Evolutionary conservation across 2,797 vertebrate species (phyloP).

Genomic region (Hydrocynus forskahlii): DNA sequence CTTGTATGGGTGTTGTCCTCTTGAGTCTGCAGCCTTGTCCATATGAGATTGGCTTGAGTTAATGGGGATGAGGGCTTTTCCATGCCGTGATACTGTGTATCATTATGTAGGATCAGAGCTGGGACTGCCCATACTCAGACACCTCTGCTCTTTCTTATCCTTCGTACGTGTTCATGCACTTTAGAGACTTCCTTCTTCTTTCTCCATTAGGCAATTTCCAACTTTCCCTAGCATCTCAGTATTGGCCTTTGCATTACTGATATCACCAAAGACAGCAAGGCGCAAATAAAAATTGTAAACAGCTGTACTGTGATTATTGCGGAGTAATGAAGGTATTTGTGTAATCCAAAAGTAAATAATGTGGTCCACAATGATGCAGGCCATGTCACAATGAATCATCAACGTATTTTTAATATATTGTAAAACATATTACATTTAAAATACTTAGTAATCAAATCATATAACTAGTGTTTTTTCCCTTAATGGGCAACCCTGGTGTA

Average conservation of each 20-base stretch:
- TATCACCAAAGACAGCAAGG: too few species aligned
- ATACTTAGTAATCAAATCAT: neutral
- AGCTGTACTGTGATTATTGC: neutral
- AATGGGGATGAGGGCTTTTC: neutral
- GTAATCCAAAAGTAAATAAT: too few species aligned
- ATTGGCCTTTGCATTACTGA: neutral
- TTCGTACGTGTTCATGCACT: neutral
- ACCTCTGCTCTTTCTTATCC: neutral
- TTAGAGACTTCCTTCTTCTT: neutral
- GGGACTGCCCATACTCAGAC: neutral
- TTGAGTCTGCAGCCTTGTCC: constrained; percentile 18
- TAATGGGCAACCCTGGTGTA: neutral
- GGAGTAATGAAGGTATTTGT: too few species aligned
- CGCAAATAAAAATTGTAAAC: neutral
- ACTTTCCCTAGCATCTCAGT: neutral
- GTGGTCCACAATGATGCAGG: neutral
- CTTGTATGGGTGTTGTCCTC: constrained; percentile 1
- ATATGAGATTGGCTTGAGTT: constrained; percentile 8
- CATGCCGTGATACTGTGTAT: neutral
- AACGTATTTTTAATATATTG: neutral
- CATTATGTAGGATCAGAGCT: constrained; percentile 3
- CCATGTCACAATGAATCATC: neutral
- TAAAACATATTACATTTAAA: neutral
- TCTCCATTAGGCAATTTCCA: neutral
- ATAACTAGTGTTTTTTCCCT: neutral